Evolutionary conservation across 2,888 invertebrate genomes (phyloP).

Genomic region (Drosophila rellima): DNA sequence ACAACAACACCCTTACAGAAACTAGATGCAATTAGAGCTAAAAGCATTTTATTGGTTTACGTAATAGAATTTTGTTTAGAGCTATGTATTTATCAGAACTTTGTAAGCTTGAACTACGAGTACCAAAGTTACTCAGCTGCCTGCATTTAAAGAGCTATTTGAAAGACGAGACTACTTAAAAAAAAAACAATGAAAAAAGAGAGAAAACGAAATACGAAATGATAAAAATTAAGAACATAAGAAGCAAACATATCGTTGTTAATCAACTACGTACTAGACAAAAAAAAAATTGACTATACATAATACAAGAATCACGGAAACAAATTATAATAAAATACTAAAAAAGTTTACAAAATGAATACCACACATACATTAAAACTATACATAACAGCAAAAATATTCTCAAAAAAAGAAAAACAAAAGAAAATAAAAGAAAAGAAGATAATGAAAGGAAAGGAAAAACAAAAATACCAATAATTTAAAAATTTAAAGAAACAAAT

Average conservation of each 20-base stretch:
- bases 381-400: slow-evolving; percentile 5
- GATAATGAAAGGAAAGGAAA: slow-evolving; percentile 19
- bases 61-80: slow-evolving; percentile 55
- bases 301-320: slow-evolving; percentile 20
- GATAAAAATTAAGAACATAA: slow-evolving; percentile 17
- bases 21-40: slow-evolving; percentile 63
- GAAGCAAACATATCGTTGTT: slow-evolving; percentile 75
- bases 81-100: slow-evolving; percentile 33
- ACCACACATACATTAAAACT: slow-evolving; percentile 28
- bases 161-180: slow-evolving; percentile 27
- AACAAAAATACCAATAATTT: neutral
- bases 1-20: slow-evolving; percentile 23
- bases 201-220: slow-evolving; percentile 9
- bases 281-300: slow-evolving; percentile 5
- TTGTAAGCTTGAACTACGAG: slow-evolving; percentile 42
- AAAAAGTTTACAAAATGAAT: slow-evolving; percentile 21
- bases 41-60: slow-evolving; percentile 59
- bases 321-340: slow-evolving; percentile 29
- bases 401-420: slow-evolving; percentile 19
- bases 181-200: slow-evolving; percentile 11
- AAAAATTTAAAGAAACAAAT: slow-evolving; percentile 3
- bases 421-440: neutral
- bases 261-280: slow-evolving; percentile 45
- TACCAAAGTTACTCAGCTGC: slow-evolving; percentile 25
- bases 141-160: slow-evolving; percentile 48